These are phyloP conservation scores for Poeciliopsis retropinna DNA, from an alignment of 2,113 vertebrate species.

Conservation along the genomic window DNA sequence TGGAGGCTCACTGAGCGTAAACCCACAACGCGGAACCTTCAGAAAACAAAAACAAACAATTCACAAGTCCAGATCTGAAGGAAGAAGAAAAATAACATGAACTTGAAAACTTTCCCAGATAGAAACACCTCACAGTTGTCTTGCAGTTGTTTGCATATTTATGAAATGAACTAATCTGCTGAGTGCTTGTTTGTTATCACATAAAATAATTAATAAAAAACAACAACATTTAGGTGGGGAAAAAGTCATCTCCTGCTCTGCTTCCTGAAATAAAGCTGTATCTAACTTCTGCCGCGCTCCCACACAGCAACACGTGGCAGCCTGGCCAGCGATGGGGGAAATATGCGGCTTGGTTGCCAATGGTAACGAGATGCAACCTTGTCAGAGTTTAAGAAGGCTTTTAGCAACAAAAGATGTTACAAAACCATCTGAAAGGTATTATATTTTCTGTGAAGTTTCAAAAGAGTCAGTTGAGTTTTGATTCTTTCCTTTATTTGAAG, in stretches of 20 bases:
- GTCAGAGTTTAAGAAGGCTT: constrained; percentile 16
- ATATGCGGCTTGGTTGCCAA: constrained; percentile 18
- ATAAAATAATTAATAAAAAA: constrained; percentile 52
- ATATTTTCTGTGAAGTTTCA: neutral
- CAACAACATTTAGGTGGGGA: constrained; percentile 32
- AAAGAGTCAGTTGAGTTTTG: too few species aligned
- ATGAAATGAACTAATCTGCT: constrained; percentile 2
- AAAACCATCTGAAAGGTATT: neutral
- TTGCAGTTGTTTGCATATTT: constrained; percentile 4
- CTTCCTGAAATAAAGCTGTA: constrained; percentile 35
- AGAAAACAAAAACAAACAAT: neutral
- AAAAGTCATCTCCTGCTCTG: constrained; percentile 47
- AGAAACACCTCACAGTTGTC: constrained; percentile 15
- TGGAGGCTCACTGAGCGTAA: neutral
- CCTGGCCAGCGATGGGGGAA: constrained; percentile 32
- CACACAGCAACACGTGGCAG: constrained; percentile 43
- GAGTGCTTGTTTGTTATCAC: constrained; percentile 41
- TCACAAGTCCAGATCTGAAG: neutral
- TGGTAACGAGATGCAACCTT: constrained; percentile 2
- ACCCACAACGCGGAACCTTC: neutral
- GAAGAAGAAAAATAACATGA: neutral
- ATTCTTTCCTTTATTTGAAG: neutral
- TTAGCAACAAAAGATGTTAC: neutral
- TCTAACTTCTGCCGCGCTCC: constrained; percentile 37
- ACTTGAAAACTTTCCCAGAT: neutral